Conservation (phyloP, 2,113 vertebrate species). For the Fulmarus glacialis region DNA sequence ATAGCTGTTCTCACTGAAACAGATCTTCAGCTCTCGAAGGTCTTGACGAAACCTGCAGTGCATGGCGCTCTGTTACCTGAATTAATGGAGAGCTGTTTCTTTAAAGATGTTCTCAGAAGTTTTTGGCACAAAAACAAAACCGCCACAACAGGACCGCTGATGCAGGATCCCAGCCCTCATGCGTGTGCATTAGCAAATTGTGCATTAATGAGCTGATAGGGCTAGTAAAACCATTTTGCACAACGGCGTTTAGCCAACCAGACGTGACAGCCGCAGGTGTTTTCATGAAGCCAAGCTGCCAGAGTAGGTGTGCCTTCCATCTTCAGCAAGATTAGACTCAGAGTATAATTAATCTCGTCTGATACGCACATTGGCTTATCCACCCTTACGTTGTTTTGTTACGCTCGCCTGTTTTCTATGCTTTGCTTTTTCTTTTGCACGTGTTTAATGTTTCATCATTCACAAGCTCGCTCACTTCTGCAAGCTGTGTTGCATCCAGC, state of each 20-base stretch:
- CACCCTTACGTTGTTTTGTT: neutral
- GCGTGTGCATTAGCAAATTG: neutral
- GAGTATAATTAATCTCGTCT: neutral
- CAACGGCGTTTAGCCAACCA: neutral
- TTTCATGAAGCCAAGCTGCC: neutral
- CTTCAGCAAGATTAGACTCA: neutral
- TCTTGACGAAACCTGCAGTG: neutral
- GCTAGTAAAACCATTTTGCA: neutral
- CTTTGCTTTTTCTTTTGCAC: neutral
- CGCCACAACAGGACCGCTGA: accelerated
- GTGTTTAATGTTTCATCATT: neutral
- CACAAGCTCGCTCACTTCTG: neutral
- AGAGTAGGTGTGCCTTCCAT: neutral
- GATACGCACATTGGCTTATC: neutral
- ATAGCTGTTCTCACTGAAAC: neutral
- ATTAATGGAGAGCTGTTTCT: neutral
- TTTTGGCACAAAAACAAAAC: neutral
- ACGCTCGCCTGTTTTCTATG: neutral
- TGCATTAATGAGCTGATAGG: neutral
- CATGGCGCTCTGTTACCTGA: neutral
- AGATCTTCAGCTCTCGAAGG: accelerated
- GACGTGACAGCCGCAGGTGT: neutral
- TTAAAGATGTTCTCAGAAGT: neutral
- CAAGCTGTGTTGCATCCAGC: neutral
- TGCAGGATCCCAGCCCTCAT: neutral